phyloP scores from a whole-genome alignment of 2,888 invertebrate genomes.

The Megastigmus dorsalis region DNA sequence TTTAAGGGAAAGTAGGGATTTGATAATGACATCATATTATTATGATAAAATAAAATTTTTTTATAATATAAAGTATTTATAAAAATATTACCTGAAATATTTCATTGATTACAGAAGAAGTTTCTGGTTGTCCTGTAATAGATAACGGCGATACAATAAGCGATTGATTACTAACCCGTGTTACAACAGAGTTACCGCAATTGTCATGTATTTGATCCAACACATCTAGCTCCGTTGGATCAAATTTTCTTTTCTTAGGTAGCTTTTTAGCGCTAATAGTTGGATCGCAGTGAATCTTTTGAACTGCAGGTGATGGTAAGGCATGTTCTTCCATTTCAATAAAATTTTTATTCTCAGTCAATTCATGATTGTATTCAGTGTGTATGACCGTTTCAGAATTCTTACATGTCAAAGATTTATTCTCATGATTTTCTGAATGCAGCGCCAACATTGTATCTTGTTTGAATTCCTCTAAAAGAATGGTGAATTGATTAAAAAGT shows the following conservation, averaged over 20 bases:
- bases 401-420: no score
- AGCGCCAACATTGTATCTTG: no score
- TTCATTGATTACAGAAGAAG: slow-evolving; percentile 3
- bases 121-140: slow-evolving; percentile 10
- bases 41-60: no score
- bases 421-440: no score
- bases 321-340: neutral
- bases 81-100: slow-evolving; percentile 7
- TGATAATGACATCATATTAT: no score
- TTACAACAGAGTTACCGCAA: neutral
- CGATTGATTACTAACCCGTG: slow-evolving; percentile 1
- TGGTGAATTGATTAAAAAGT: no score
- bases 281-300: slow-evolving; percentile 64
- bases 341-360: neutral
- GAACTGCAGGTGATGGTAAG: neutral
- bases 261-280: slow-evolving; percentile 80
- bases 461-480: no score
- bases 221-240: slow-evolving; percentile 86
- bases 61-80: neutral
- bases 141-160: neutral
- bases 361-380: no score
- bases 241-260: slow-evolving; percentile 95
- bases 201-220: slow-evolving; percentile 11
- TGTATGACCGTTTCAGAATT: no score
- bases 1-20: no score